phyloP scores from a whole-genome alignment of 2,113 vertebrate genomes.

The Cyprinodon variegatus region DNA sequence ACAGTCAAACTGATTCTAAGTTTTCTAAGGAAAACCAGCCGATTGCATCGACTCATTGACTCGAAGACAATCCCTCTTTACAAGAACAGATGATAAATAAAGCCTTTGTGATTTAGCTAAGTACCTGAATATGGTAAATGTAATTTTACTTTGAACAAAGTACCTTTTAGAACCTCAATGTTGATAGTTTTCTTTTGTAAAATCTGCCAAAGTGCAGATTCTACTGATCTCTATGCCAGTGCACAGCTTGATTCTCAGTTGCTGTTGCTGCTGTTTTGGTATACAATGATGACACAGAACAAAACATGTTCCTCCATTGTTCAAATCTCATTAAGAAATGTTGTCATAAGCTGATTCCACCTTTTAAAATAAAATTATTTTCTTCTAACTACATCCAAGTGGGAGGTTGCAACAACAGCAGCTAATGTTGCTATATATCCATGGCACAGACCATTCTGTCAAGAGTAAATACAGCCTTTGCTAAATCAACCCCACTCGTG shows the following conservation, averaged over 20 bases:
- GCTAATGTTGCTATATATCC: conserved; percentile 19
- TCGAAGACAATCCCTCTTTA: no score
- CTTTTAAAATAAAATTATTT: not conserved
- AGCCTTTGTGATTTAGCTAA: no score
- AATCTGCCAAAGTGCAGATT: not conserved
- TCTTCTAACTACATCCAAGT: not conserved
- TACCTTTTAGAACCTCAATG: no score
- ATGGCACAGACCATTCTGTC: conserved; percentile 22
- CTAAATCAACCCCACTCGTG: conserved; percentile 55
- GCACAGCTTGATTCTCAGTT: no score
- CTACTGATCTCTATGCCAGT: no score
- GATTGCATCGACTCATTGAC: no score
- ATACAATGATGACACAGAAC: no score
- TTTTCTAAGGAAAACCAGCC: no score
- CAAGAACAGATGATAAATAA: no score
- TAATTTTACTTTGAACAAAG: no score
- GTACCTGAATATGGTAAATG: no score
- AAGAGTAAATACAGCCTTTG: conserved; percentile 55
- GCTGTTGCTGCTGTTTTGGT: not conserved
- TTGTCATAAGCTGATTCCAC: not conserved
- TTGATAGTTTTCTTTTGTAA: not conserved
- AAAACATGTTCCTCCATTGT: not conserved
- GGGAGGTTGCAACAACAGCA: conserved; percentile 1
- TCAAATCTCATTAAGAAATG: not conserved
- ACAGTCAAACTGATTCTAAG: no score